Evolutionary conservation across 1,140 invertebrate genomes (phyloP).

Genomic region (Listronotus bonariensis): DNA sequence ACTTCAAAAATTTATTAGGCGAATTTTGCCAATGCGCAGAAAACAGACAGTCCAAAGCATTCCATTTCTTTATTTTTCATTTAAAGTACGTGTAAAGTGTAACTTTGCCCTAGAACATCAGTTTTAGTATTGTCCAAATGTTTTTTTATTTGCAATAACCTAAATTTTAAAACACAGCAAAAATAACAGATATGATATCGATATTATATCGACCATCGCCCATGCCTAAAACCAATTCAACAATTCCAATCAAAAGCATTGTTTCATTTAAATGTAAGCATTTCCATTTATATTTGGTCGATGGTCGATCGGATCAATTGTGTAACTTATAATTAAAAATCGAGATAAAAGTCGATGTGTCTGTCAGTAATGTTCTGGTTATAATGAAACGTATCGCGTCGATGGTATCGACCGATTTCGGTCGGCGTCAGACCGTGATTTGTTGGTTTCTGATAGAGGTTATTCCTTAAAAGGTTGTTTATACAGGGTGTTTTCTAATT

Average conservation of each 20-base stretch:
- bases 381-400: slow-evolving; percentile 37
- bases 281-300: slow-evolving; percentile 38
- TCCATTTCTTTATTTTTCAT: too few relatives aligned
- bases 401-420: slow-evolving; percentile 25
- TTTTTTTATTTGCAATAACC: too few relatives aligned
- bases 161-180: too few relatives aligned
- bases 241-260: slow-evolving; percentile 27
- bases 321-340: slow-evolving; percentile 46
- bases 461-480: slow-evolving; percentile 6
- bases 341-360: slow-evolving; percentile 38
- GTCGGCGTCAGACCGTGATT: slow-evolving; percentile 17
- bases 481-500: too few relatives aligned
- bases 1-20: too few relatives aligned
- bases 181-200: slow-evolving; percentile 6
- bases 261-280: slow-evolving; percentile 39
- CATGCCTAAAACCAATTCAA: background rate
- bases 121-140: too few relatives aligned
- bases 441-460: slow-evolving; percentile 22
- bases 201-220: background rate
- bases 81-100: too few relatives aligned
- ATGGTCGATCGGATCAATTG: slow-evolving; percentile 35
- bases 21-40: too few relatives aligned
- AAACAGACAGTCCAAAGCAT: too few relatives aligned
- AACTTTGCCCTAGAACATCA: too few relatives aligned
- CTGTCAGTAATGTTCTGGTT: slow-evolving; percentile 44